Evolutionary conservation across 1,140 invertebrate species (phyloP).

Genomic region (Ips typographus): DNA sequence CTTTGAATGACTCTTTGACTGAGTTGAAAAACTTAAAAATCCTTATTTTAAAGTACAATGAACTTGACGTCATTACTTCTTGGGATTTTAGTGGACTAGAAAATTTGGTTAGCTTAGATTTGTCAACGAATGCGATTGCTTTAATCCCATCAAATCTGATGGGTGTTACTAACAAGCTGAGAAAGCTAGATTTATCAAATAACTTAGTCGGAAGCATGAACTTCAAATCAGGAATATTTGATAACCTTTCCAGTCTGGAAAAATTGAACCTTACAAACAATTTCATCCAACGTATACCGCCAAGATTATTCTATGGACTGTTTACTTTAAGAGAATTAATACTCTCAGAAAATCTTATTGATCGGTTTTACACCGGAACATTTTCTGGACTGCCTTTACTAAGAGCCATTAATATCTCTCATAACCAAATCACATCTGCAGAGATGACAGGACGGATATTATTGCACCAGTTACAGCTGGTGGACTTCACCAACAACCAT

Average conservation of each 20-base stretch:
- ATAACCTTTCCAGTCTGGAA: constrained; percentile 41
- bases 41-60: constrained; percentile 51
- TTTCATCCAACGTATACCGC: constrained; percentile 30
- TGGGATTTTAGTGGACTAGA: constrained; percentile 57
- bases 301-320: constrained; percentile 36
- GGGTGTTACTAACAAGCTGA: constrained; percentile 35
- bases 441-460: not conserved
- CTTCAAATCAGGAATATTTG: constrained; percentile 50
- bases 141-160: constrained; percentile 24
- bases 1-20: constrained; percentile 60
- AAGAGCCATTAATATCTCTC: constrained; percentile 41
- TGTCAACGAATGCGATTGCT: constrained; percentile 41
- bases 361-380: constrained; percentile 34
- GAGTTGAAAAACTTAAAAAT: constrained; percentile 56
- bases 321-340: constrained; percentile 37
- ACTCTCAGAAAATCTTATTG: constrained; percentile 39
- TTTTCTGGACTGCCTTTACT: constrained; percentile 44
- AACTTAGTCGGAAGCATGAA: constrained; percentile 51
- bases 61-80: constrained; percentile 57
- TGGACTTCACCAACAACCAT: not conserved
- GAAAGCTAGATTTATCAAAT: constrained; percentile 38
- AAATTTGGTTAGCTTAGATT: constrained; percentile 56
- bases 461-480: not conserved
- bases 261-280: constrained; percentile 42
- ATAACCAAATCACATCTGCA: constrained; percentile 35